Evolutionary conservation across 2,797 vertebrate species (phyloP).

Genomic region (Sylvilagus floridanus): DNA sequence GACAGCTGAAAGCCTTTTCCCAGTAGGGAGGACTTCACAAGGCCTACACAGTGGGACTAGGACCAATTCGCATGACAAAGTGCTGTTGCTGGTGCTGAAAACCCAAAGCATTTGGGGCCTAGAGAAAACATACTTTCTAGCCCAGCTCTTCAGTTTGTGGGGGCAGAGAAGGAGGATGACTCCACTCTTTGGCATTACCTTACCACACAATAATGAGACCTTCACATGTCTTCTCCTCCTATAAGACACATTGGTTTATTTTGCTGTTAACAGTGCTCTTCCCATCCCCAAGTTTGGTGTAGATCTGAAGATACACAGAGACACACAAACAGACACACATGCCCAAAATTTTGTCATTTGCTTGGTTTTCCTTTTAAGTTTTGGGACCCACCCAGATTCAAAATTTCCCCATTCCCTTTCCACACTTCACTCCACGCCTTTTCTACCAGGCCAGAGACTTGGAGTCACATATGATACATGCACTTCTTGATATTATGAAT

Average conservation of each 20-base stretch:
- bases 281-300: neutral
- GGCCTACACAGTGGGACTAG: slow-evolving; percentile 76
- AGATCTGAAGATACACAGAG: neutral
- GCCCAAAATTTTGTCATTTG: neutral
- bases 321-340: too few relatives aligned
- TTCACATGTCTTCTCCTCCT: slow-evolving; percentile 75
- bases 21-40: slow-evolving; percentile 67
- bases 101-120: slow-evolving; percentile 77
- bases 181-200: slow-evolving; percentile 77
- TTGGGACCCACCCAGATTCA: slow-evolving; percentile 2
- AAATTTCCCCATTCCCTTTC: neutral
- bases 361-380: slow-evolving; percentile 27
- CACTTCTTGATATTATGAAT: neutral
- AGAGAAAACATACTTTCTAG: slow-evolving; percentile 80
- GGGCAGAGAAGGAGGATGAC: neutral
- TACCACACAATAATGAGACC: slow-evolving; percentile 69
- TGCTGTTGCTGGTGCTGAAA: slow-evolving; percentile 77
- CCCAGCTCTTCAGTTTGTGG: slow-evolving; percentile 72
- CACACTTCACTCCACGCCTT: slow-evolving; percentile 18
- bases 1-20: slow-evolving; percentile 78
- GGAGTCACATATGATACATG: neutral
- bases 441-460: neutral
- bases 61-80: slow-evolving; percentile 86
- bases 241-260: slow-evolving; percentile 74
- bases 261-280: slow-evolving; percentile 41